Evolutionary conservation across 2,888 invertebrate species (phyloP), one percentile per base, ranked within the genome.

Genomic region (Callyntrura sp.): DNA sequence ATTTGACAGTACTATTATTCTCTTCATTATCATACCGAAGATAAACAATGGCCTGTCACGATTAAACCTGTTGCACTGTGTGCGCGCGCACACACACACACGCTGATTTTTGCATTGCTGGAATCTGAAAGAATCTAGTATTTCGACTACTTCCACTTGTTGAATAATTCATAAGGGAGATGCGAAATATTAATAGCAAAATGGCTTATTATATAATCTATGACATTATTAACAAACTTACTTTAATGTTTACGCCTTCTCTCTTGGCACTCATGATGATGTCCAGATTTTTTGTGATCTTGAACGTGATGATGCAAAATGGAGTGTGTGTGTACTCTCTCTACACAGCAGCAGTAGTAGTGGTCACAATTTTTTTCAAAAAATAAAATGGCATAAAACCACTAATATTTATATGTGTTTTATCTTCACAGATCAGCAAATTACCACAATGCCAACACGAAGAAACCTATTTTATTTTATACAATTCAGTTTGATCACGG

Each of bases 111-210:
- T 73, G 20, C 8, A 17, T 43, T 73, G 43, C 11, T 45, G 73
- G 48, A 73, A 45, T 6, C 73, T 45, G 8, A 51, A 28, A 65
- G 73, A 73, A 73, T 73, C 43, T 73, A 73, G 68, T 68, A 28
- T 45, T 73, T 20, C 73, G 17, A 73, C 45, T 73, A 11, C 20
- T 73, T 65, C n/a, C 65, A 65, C 73, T 73, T 73, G 11, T 73
- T 73, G 73, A 76, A 76, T 76, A 76, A 76, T 51, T 76, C 76
- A 76, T 51, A 17, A 11, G 35, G 9, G 23, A 48, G 12, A 60
- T 3, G 20, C 17, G 17, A 60, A 17, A 3, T 17, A 60, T 17
- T 9, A 20, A 8, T 48, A 35, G 35, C n/a, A 57, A 14, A 57
- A 57, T 48, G 11, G 28, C 17, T 9, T 28, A 68, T n/a, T 68